Evolutionary conservation across 2,888 invertebrate genomes (phyloP), one percentile per base, ranked within the genome.

Genomic region (Eumacrocentrus americanus): DNA sequence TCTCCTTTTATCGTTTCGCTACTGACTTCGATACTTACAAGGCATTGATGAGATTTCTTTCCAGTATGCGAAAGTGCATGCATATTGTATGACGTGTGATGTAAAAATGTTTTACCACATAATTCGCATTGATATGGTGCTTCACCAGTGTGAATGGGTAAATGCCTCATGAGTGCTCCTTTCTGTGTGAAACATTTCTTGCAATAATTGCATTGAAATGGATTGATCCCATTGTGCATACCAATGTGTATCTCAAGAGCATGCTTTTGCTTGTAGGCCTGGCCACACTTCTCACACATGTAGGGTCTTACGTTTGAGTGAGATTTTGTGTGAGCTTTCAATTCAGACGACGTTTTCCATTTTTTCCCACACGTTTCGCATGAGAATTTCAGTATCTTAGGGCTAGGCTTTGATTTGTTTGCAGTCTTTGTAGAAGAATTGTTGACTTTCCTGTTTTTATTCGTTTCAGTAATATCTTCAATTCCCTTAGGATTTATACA

Each of bases 41-140:
- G 65, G 56, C 77, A 78, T 42, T 68, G 73, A 57, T 76, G 73
- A 2, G 72, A 73, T 56, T 77, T 78, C 34, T 77, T 72, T 3
- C 74, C 72, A 12, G 73, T 77, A 80, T 89, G 89, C 25, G 86
- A 85, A 73, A 88, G 78, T 76, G 85, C 85, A 81, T 89, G 89
- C 84, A 88, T 87, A 77, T 86, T 87, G 81, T 89, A 89, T 42
- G 88, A 88, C 40, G 88, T 87, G 72, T 88, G 88, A 83, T 89
- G 88, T 71, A 88, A 83, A 80, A 87, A 87, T 64, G 86, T 84
- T 80, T 87, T 87, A 68, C 86, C 87, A 81, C 87, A 87, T 64
- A 85, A 77, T 75, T 86, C 86, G 76, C 87, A 87, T 82, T 87
- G 82, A 71, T 85, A 87, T 48, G 86, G 86, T 9, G 84, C 81